Conservation (phyloP, 2,888 invertebrate species). For the Pseudoips prasinana region DNA sequence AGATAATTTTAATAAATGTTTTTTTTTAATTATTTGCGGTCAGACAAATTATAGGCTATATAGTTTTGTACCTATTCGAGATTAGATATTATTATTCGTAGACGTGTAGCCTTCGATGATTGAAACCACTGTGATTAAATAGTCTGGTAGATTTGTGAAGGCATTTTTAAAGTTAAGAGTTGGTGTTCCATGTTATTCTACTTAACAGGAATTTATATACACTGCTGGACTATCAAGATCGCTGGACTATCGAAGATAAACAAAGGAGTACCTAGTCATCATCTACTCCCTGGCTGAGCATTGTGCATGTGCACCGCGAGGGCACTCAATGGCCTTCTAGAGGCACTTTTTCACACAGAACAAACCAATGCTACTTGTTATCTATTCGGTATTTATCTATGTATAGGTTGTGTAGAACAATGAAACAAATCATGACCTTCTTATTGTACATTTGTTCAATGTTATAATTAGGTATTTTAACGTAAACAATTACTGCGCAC, state of each 20-base stretch:
- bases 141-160: no score
- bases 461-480: slow-evolving; percentile 55
- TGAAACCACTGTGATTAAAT: no score
- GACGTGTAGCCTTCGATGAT: slow-evolving; percentile 16
- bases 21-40: slow-evolving; percentile 20
- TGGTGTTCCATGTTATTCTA: no score
- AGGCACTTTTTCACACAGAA: slow-evolving; percentile 46
- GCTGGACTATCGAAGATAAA: no score
- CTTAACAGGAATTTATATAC: no score
- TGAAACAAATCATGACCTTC: slow-evolving; percentile 66
- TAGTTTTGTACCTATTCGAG: slow-evolving; percentile 13
- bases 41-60: slow-evolving; percentile 15
- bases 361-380: slow-evolving; percentile 41
- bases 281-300: slow-evolving; percentile 2
- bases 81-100: slow-evolving; percentile 11
- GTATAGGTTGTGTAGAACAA: slow-evolving; percentile 56
- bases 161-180: no score
- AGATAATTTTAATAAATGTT: slow-evolving; percentile 8
- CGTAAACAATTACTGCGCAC: slow-evolving; percentile 51
- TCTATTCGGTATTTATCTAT: slow-evolving; percentile 41
- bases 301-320: slow-evolving; percentile 24
- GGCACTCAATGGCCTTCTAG: slow-evolving; percentile 31
- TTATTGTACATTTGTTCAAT: slow-evolving; percentile 45
- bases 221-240: no score
- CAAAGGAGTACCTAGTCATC: slow-evolving; percentile 11